Conservation (phyloP, 2,888 invertebrate genomes). For the Branchipolynoe longqiensis region DNA sequence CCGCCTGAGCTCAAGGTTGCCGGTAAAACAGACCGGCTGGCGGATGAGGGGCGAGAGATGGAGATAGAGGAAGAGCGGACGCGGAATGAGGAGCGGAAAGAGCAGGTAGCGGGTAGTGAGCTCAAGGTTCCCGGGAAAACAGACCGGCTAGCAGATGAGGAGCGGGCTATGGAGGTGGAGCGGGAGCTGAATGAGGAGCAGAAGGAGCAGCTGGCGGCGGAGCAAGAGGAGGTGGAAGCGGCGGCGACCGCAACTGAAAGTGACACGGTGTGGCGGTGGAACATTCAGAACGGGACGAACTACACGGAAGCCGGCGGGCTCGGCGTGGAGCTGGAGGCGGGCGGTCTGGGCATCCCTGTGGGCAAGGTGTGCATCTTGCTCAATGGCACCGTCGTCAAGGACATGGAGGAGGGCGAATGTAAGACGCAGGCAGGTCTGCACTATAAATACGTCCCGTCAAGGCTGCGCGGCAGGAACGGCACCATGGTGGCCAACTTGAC, state of each 20-base stretch:
- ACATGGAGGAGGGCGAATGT: constrained; percentile 46
- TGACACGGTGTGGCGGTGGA: constrained; percentile 28
- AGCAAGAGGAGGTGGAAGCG: too few species aligned
- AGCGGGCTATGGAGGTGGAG: background rate
- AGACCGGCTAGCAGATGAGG: too few species aligned
- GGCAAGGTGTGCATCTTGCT: constrained; percentile 41
- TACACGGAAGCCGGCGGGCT: background rate
- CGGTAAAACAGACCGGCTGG: background rate
- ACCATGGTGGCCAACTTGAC: background rate
- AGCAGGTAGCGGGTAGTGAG: too few species aligned
- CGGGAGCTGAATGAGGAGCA: background rate
- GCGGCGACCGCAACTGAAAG: background rate
- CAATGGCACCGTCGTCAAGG: constrained; percentile 40
- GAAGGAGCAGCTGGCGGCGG: background rate
- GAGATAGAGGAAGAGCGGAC: background rate
- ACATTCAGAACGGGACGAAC: constrained; percentile 47
- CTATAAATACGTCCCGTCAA: constrained; percentile 33
- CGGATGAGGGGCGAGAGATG: background rate
- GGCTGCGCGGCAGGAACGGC: constrained; percentile 3
- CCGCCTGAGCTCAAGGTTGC: background rate
- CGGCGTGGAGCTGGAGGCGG: background rate
- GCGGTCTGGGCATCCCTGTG: background rate
- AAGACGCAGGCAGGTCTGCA: constrained; percentile 20
- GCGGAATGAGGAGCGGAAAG: background rate
- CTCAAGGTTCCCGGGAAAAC: too few species aligned